Base-by-base conservation (phyloP, 2,888 invertebrate species). In the Troides oblongomaculatus region DNA sequence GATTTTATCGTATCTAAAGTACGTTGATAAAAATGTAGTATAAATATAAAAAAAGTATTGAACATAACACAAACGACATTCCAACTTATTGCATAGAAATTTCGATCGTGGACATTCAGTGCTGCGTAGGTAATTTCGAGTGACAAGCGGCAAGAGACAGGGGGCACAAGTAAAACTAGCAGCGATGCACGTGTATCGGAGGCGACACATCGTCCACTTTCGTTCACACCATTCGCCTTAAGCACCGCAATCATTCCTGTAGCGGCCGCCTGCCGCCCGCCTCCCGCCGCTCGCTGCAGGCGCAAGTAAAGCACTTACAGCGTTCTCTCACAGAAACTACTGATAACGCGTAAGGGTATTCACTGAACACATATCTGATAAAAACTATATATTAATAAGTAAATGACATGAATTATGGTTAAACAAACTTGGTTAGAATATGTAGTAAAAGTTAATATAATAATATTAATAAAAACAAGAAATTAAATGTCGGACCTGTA, bases 201-300 rank as follows among this genome's bases (percentile, higher is more conserved):
- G 72, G 72, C 76, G 78, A 81, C 82, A 78, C 81, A 77, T 79
- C 78, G 77, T 74, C 71, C 75, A 68, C 71, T 73, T 71, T 71
- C 72, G 71, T 71, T 76, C 74, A 73, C 75, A 73, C 79, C 74
- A 73, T 74, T 68, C 73, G 62, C 71, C 73, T 74, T 72, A 72
- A 76, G 73, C 74, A 72, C 74, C 72, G 71, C 72, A 72, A 76
- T 76, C 72, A 73, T 72, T 76, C 64, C 71, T 70, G 66, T 69
- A 69, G 71, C 1, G 8, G 39, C 7, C 30, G 0, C 30, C 30
- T 21, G 30, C 30, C 30, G 30, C 3, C 30, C 30, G 30, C 30
- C 30, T 3, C 2, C 25, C 25, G 25, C 25, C 25, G 25, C 25
- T 4, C 25, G 25, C 25, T 25, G 25, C 30, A 30, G 3, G 30